phyloP scores from a whole-genome alignment of 2,797 vertebrate species.

The Syndactyla subalaris region DNA sequence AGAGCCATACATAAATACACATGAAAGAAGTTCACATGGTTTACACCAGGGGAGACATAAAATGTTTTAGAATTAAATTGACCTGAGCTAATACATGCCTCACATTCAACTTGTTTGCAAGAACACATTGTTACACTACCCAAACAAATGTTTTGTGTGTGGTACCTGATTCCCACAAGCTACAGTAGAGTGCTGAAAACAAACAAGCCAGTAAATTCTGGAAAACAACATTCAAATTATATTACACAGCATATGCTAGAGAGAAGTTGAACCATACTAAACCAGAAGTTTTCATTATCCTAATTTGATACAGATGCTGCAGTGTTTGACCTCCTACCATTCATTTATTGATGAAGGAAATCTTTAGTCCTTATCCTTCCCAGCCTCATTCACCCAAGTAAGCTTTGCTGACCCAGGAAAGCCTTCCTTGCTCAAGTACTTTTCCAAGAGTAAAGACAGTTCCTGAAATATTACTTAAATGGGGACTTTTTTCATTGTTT shows the following conservation, averaged over 20 bases:
- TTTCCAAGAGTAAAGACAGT: background rate
- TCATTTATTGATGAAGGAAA: background rate
- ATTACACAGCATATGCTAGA: background rate
- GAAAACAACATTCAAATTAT: background rate
- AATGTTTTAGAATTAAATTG: conserved; percentile 67
- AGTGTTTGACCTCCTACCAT: background rate
- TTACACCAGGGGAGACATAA: conserved; percentile 48
- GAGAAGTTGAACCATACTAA: background rate
- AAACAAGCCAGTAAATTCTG: background rate
- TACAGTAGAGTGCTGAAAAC: background rate
- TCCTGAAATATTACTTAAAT: background rate
- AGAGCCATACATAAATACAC: conserved; percentile 43
- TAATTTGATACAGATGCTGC: background rate
- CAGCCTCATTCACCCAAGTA: background rate
- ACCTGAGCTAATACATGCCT: conserved; percentile 53
- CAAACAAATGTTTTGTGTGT: conserved; percentile 47
- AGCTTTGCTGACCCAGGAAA: background rate
- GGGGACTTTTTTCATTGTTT: background rate
- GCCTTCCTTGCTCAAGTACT: background rate
- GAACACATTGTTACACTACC: conserved; percentile 47
- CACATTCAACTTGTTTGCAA: conserved; percentile 51
- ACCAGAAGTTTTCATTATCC: background rate
- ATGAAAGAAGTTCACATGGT: conserved; percentile 53
- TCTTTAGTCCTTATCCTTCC: background rate
- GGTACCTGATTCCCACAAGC: background rate